A percentile compares a stretch with the other conserved stretches of the same genome.
These are phyloP conservation scores for Perognathus longimembris DNA, from an alignment of 2,113 vertebrate genomes.

Conservation along the genomic window DNA sequence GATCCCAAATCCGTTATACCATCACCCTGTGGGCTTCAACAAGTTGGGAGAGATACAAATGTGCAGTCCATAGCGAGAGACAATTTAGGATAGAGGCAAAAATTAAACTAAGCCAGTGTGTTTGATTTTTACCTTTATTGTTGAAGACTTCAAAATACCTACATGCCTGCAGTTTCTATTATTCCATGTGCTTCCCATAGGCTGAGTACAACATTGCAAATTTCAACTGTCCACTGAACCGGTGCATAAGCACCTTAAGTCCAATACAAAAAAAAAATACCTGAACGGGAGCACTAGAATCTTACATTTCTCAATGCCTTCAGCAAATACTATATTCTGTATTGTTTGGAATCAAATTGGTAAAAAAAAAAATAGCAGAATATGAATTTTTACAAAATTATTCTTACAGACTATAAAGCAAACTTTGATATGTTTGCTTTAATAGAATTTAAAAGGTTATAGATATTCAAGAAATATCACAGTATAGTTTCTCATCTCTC, in stretches of 20 bases:
- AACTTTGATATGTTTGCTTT: constrained; percentile 26
- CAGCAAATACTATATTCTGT: background rate
- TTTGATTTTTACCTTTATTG: background rate
- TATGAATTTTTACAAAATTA: background rate
- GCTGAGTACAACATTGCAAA: background rate
- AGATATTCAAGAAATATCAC: constrained; percentile 16
- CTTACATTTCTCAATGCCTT: background rate
- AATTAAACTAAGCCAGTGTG: background rate
- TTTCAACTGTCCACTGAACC: background rate
- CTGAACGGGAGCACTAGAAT: background rate
- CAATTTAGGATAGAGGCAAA: background rate
- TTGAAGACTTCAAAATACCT: background rate
- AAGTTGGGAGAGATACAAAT: background rate
- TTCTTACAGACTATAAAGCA: background rate
- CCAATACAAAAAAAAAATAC: background rate
- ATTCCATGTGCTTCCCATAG: background rate
- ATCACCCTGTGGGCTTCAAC: background rate
- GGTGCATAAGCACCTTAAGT: background rate
- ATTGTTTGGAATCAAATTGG: background rate
- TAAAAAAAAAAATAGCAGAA: constrained; percentile 38
- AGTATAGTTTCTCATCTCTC: background rate
- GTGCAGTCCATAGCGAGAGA: background rate
- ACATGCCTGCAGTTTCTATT: background rate
- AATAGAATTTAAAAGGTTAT: constrained; percentile 18
- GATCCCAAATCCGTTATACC: background rate